Evolutionary conservation across 1,140 invertebrate species (phyloP), one percentile per base, ranked within the genome.

Genomic region (Drosophila sproati): DNA sequence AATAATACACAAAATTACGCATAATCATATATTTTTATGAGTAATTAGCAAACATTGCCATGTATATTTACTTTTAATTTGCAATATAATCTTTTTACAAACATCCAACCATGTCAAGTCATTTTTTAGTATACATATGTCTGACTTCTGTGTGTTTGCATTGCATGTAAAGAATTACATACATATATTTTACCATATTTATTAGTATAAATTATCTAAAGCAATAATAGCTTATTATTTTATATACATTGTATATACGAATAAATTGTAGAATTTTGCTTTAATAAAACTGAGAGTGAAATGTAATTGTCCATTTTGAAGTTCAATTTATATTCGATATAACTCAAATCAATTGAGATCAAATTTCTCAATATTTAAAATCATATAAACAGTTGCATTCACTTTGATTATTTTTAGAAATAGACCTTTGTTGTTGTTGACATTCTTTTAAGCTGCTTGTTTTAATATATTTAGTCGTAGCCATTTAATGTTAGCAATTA

Each of bases 1-100:
- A 72, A 61, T 43, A 56, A 50, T 61, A 76, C 68, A 77, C 70
- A 62, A 68, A 77, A 77, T 77, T 68, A 57, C 56, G 63, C 74
- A 77, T 68, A 61, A 67, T 62, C 70, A 77, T 66, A 35, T 66
- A 55, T 34, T 71, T 66, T 76, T 68, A 62, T 69, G 39, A 56
- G 43, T 57, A 66, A 72, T 76, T 66, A 66, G 73, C 61, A 63
- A 59, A 71, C 52, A 71, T 60, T 47, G 60, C 34, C 47, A 39
- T 41, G 50, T 28, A 28, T 59, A 57, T 64, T 75, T 64, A 41
- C 6, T 51, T 55, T 76, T 76, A 31, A 66, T 60, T 72, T 63
- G 37, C 45, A 7, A 52, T 47, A 59, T 41, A 57, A 50, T 54
- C 5, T 55, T 62, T 72, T 66, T 31, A 72, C 47, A 66, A 35